Evolutionary conservation across 2,113 vertebrate genomes (phyloP), one percentile per base, ranked within the genome.

Genomic region (Pangasianodon gigas): DNA sequence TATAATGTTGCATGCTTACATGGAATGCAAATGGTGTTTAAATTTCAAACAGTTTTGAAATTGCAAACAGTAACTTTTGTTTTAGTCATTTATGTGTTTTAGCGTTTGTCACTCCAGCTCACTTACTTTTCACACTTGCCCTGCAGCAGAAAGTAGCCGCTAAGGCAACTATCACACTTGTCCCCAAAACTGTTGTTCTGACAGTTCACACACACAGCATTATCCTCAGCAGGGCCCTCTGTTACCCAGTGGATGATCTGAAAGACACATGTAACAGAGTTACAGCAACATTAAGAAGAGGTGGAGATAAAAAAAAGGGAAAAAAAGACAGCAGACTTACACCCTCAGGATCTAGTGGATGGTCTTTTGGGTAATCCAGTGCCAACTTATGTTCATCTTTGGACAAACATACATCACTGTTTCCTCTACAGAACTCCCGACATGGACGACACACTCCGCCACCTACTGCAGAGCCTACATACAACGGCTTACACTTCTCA

Each of bases 111-210:
- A 52, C 11, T 89, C 14, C 11, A 2, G 11, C 0, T 11, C 37
- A 93, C 96, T 96, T 85, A 98, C 98, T 97, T 98, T 37, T 97
- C 97, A 92, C 98, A 98, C 86, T 96, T 97, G 9, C 96, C 97
- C 4, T 97, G 96, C 88, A 98, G 95, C 32, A 98, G 94, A 93
- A 98, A 98, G 95, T 96, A 98, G 75, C 98, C 98, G 0, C 96
- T 95, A 7, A 97, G 95, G 88, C 98, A 98, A 94, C 96, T 97
- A 85, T 98, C 97, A 46, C 98, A 98, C 85, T 96, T 97, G 93
- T 98, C 97, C 9, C 98, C 98, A 0, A 96, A 96, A 88, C 97
- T 98, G 95, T 97, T 98, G 94, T 98, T 98, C 93, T 97, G 97
- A 91, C 98, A 98, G 91, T 94, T 97, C 83, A 98, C 97, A 84